Evolutionary conservation across 2,797 vertebrate species (phyloP).

Genomic region (Sphenopsis melanotis): DNA sequence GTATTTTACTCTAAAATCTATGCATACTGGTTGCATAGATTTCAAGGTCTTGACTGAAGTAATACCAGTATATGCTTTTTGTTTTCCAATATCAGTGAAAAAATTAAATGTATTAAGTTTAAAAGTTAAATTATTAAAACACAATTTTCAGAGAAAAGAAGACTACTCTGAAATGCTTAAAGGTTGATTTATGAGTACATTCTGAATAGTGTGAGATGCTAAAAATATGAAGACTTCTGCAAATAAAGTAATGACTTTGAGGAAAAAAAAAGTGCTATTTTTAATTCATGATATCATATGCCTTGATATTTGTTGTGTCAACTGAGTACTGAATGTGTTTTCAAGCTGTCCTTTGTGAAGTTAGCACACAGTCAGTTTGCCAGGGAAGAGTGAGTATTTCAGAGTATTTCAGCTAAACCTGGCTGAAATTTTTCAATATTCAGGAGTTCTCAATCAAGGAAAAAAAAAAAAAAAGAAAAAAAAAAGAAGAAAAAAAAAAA

Average conservation of each 20-base stretch:
- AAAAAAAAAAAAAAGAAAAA: neutral
- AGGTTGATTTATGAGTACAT: constrained; percentile 34
- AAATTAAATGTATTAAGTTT: constrained; percentile 50
- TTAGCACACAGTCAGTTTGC: neutral
- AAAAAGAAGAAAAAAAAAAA: neutral
- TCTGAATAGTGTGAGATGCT: neutral
- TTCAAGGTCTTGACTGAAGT: neutral
- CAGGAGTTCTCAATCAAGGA: neutral
- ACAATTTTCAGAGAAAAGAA: constrained; percentile 52
- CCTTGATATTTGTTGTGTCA: neutral
- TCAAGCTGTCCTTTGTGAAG: neutral
- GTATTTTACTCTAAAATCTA: neutral
- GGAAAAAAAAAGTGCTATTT: neutral
- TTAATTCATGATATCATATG: neutral
- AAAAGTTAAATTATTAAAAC: constrained; percentile 45
- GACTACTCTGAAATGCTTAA: constrained; percentile 51
- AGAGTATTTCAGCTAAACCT: neutral
- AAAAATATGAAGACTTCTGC: constrained; percentile 48
- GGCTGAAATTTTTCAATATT: neutral
- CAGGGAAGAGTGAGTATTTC: neutral
- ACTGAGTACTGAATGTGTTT: neutral
- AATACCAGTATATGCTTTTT: constrained; percentile 30
- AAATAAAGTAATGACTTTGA: constrained; percentile 35
- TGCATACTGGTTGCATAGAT: neutral
- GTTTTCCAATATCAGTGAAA: constrained; percentile 59